Evolutionary conservation across 2,113 vertebrate genomes (phyloP), one percentile per base, ranked within the genome.

Genomic region (Tachysurus fulvidraco): DNA sequence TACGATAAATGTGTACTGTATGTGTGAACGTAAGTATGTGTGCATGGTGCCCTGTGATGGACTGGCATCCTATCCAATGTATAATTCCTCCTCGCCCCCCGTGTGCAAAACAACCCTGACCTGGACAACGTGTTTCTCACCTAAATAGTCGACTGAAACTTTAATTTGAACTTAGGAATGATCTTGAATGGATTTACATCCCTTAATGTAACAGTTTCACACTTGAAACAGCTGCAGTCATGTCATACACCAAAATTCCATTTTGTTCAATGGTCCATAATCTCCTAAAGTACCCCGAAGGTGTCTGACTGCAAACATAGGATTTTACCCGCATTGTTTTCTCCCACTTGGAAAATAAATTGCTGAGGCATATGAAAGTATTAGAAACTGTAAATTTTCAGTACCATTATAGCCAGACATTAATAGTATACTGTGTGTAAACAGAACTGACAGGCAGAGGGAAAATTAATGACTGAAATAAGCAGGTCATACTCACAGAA

Each of bases 401-500:
- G 73, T 59, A 78, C n/a, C 17, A 54, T 78, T 79, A 79, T 13
- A 67, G 60, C 12, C 50, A 0, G 76, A 41, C 59, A 67, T 13
- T 67, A 55, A 54, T 23, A 85, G 21, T 36, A 44, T 54, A n/a
- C 44, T 74, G 67, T 62, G 69, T 76, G 55, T 77, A 54, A 46
- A 59, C 74, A 60, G 10, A n/a, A 64, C 55, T 67, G 28, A 78
- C 60, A 85, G 50, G 28, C 23, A 13, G 5, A 30, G 28, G 55
- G 46, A 67, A 41, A 62, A 77, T 65, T 44, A 64, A 85, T 30
- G n/a, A 85, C 59, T 67, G 50, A 79, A 85, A 80, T 79, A 79
- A 85, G 79, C 84, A 85, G 50, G 59, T 85, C 41, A 65, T 36
- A 64, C 60, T 67, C 74, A 19, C 73, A 0, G 44, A 54, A 60